phyloP scores from a whole-genome alignment of 2,888 invertebrate species.

The Lepidochrysops patricia region DNA sequence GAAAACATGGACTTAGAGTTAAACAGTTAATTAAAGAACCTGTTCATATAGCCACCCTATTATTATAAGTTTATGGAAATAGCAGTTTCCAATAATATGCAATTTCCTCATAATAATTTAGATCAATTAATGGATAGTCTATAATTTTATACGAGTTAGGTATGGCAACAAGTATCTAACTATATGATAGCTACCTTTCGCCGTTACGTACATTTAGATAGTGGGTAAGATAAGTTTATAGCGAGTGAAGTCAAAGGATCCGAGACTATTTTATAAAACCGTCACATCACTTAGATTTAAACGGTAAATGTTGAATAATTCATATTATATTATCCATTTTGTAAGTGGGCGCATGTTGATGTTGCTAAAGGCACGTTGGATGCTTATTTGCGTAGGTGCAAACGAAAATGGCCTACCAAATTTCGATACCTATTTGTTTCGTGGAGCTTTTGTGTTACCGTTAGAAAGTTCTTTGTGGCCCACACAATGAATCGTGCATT shows the following conservation, averaged over 20 bases:
- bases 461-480: background rate
- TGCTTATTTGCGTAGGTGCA: conserved; percentile 50
- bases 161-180: background rate
- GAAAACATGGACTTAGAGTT: too few relatives aligned
- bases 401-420: conserved; percentile 19
- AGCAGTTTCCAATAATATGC: conserved; percentile 20
- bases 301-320: conserved; percentile 28
- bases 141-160: background rate
- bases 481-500: background rate
- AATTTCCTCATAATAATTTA: conserved; percentile 21
- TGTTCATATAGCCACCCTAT: conserved; percentile 17
- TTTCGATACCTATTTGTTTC: background rate
- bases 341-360: conserved; percentile 53
- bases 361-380: conserved; percentile 46
- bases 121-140: background rate
- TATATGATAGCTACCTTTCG: background rate
- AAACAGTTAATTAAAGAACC: conserved; percentile 18
- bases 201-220: background rate
- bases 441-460: background rate
- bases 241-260: background rate
- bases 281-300: background rate
- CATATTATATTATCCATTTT: conserved; percentile 25
- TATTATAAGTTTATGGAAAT: conserved; percentile 21
- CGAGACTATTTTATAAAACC: conserved; percentile 8
- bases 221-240: background rate